Base-by-base conservation (phyloP, 2,113 vertebrate genomes). In the Perca schrenkii region DNA sequence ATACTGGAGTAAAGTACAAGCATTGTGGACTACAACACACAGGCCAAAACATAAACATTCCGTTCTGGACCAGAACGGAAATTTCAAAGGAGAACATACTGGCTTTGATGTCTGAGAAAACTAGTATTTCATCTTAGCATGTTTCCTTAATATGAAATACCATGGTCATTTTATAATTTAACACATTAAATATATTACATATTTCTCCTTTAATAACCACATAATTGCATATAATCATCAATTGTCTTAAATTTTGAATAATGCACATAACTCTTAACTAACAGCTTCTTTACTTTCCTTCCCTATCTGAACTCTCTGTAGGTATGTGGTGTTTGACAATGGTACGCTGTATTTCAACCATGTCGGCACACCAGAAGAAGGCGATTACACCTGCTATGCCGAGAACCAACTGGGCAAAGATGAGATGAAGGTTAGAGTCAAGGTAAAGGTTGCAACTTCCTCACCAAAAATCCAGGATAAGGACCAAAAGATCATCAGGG, bases 381-480 rank as follows among this genome's bases (percentile, higher is more conserved):
- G 98, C 0, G 96, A 97, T 86, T 99, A 99, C 88, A 99, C 96
- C 0, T 99, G 98, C 88, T 95, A 98, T 2, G 98, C 98, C 0
- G 94, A 98, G 61, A 99, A 99, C 90, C 96, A 95, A 82, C 91
- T 97, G 0, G 98, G 98, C 25, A 97, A 97, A 89, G 98, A 99
- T 56, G 95, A 97, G 87, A 98, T 98, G 98, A 96, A 94, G 17
- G 96, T 99, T 49, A 78, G 85, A 58, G 83, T 94, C 1, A 93
- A 95, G 0, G 95, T 99, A 16, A 96, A 97, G 83, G 95, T 95
- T 31, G 90, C 95, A 61, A 80, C 95, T 0, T 93, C 94, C 47
- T 91, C 94, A 0, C 95, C 97, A 0, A 68, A 90, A 54, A 96
- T 97, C 89, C 94, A 84, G 5, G 94, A 95, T 77, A 95, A 95